Evolutionary conservation across 2,113 vertebrate species (phyloP).

Genomic region (Rhadina sibilatrix): DNA sequence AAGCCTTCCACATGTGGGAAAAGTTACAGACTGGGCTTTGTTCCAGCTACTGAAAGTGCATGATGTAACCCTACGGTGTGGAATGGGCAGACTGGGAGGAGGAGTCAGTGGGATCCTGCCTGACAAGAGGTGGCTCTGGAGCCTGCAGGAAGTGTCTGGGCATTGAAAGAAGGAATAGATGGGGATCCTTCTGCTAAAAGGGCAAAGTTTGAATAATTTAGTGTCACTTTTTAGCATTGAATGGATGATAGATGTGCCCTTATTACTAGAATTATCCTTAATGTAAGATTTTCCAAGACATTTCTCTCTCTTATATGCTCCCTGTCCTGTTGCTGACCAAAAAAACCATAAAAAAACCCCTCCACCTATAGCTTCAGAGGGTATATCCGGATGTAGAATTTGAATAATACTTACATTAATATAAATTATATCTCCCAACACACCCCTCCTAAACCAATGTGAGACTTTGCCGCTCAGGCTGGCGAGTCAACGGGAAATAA

Average conservation of each 20-base stretch:
- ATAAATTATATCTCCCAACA: background rate
- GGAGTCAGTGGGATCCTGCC: background rate
- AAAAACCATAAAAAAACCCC: background rate
- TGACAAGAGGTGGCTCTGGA: background rate
- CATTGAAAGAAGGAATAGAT: background rate
- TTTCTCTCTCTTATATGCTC: background rate
- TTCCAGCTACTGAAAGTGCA: constrained; percentile 43
- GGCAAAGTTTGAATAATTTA: background rate
- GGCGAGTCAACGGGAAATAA: background rate
- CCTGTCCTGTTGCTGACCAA: background rate
- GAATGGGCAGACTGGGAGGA: background rate
- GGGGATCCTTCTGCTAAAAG: background rate
- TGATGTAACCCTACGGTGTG: background rate
- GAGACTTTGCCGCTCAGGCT: background rate
- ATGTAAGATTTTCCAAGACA: background rate
- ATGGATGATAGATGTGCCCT: background rate
- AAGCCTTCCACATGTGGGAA: constrained; percentile 63
- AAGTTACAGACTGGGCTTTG: constrained; percentile 19
- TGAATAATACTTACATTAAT: background rate
- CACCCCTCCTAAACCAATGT: background rate
- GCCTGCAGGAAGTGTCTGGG: background rate
- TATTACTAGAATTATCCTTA: background rate
- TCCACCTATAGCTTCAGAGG: background rate
- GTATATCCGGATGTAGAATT: background rate
- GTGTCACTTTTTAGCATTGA: background rate